phyloP scores from a whole-genome alignment of 2,888 invertebrate species.

The Eumerus sabulonum region DNA sequence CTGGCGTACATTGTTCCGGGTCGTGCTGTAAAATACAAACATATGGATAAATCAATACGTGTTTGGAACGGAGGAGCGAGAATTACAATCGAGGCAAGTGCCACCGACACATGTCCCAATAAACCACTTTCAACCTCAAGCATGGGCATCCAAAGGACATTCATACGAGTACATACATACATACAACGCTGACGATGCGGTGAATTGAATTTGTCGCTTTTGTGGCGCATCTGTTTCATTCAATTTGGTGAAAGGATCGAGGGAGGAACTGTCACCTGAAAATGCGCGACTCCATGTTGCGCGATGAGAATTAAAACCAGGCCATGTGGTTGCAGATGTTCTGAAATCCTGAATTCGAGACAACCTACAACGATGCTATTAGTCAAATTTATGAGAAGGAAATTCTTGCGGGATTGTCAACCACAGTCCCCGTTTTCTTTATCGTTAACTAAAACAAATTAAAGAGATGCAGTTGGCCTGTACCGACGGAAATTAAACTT shows the following conservation, averaged over 20 bases:
- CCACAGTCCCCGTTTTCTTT: conserved; percentile 10
- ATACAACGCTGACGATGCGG: conserved; percentile 17
- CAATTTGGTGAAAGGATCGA: conserved; percentile 10
- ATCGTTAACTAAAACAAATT: conserved; percentile 55
- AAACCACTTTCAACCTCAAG: conserved; percentile 29
- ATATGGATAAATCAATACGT: not conserved
- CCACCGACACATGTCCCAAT: conserved; percentile 23
- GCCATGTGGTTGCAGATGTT: no score
- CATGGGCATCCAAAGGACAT: conserved; percentile 24
- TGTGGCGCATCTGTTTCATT: conserved; percentile 42
- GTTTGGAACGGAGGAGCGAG: not conserved
- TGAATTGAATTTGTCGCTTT: conserved; percentile 54
- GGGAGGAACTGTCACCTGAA: conserved; percentile 20
- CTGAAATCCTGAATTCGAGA: no score
- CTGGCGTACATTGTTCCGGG: conserved; percentile 95
- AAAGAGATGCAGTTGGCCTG: conserved; percentile 56
- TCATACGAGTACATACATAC: conserved; percentile 11
- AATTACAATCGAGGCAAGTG: conserved; percentile 43
- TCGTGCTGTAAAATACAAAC: conserved; percentile 86
- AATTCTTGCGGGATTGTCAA: not conserved
- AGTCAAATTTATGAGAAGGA: no score
- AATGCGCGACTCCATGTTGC: not conserved
- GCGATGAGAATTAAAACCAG: no score
- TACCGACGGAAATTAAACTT: conserved; percentile 62
- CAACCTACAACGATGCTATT: no score